Base-by-base conservation (phyloP, 2,113 vertebrate species). In the Oreochromis tanganicae region DNA sequence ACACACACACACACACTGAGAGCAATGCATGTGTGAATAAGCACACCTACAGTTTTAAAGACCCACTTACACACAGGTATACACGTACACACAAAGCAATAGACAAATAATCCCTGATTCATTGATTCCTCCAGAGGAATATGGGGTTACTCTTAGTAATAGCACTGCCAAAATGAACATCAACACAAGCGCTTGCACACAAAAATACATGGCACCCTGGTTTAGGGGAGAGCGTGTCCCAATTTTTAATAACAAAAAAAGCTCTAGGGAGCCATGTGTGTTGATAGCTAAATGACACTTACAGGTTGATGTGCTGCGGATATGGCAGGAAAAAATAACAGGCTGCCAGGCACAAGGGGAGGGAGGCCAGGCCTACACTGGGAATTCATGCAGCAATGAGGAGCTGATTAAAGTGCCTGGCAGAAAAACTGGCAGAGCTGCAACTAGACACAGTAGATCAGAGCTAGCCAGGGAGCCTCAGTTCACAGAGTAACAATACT, bases 201-300 rank as follows among this genome's bases (percentile, higher is more conserved):
- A 85, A 14, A 87, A 83, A 89, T 90, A 93, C 43, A 36, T 52
- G 61, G 87, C 84, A 81, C 85, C 89, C 85, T 66, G 73, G 82
- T 91, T 73, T 56, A 55, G 75, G 80, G 80, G 78, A 86, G 63
- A 85, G 80, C 66, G 19, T 91, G 91, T 95, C 86, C 86, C 89
- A 91, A 92, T 93, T 94, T 94, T 93, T 95, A 94, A 96, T 95
- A 94, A 93, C 92, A 93, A 91, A 94, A 78, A 92, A 94, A 94
- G 88, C 93, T 94, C 93, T 73, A 78, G 93, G 92, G 94, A 93
- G 85, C 85, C 3, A 50, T 80, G 91, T 86, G 91, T 96, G 92
- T 92, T 94, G 93, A 94, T 94, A 93, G 91, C 88, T 93, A 94
- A 95, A 94, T 95, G 95, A 95, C 94, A 96, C 94, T 91, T 93